A percentile compares a stretch with the other conserved stretches of the same genome.
Conservation (phyloP, 92 coral and sea anemone genomes). For the Epizoanthus rinbou region DNA sequence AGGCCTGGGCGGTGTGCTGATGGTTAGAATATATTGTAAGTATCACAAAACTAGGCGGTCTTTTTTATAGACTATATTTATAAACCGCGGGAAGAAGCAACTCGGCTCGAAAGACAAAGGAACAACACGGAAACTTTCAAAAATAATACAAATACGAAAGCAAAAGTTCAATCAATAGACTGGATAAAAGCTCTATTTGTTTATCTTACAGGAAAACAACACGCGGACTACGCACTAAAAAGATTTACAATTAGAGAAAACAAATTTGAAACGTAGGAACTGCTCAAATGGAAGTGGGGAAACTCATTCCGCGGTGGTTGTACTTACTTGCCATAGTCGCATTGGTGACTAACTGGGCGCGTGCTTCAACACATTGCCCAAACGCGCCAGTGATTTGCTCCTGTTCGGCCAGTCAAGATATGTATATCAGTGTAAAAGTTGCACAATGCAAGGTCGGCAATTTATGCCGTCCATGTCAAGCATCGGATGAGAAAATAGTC, state of each 20-base stretch:
- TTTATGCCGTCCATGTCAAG: neutral
- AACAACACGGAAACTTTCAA: no score
- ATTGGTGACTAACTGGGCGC: neutral
- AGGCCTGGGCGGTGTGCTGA: no score
- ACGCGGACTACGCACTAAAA: neutral
- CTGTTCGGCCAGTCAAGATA: conserved; percentile 9
- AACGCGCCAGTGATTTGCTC: neutral
- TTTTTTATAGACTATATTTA: no score
- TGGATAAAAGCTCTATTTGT: no score
- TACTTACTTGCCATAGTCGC: neutral
- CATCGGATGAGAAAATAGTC: neutral
- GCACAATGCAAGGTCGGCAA: conserved; percentile 5
- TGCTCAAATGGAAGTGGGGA: neutral
- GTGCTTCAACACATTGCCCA: neutral
- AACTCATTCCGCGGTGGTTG: neutral
- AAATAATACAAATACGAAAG: no score
- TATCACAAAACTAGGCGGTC: no score
- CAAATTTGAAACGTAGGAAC: neutral
- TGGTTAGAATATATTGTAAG: no score
- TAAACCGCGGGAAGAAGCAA: no score
- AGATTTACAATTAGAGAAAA: neutral
- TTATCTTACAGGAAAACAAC: neutral
- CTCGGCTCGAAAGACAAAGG: no score
- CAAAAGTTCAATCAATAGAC: no score
- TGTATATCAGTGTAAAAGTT: neutral